Evolutionary conservation across 2,113 vertebrate species (phyloP).

Genomic region (Lagopus leucura): DNA sequence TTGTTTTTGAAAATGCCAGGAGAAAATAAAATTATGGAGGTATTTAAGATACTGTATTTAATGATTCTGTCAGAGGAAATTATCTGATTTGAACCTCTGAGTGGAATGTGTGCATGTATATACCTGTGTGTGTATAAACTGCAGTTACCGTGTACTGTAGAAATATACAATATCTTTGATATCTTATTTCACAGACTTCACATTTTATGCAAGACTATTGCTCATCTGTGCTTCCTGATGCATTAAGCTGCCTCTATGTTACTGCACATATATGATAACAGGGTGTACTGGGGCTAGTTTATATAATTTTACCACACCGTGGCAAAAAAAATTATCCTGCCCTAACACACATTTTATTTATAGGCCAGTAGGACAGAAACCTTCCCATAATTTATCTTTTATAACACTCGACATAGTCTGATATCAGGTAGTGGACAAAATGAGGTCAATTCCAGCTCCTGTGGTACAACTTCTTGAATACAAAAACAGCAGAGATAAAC

Average conservation of each 20-base stretch:
- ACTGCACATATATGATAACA: slow-evolving; percentile 12
- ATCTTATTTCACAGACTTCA: neutral
- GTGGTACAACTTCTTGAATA: neutral
- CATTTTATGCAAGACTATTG: neutral
- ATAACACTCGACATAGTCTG: neutral
- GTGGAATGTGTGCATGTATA: neutral
- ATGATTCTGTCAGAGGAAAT: neutral
- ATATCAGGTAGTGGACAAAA: neutral
- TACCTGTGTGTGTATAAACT: neutral
- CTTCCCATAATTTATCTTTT: slow-evolving; percentile 35
- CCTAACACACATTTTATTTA: slow-evolving; percentile 49
- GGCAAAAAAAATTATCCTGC: slow-evolving; percentile 29
- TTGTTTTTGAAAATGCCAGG: neutral
- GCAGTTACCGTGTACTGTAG: neutral
- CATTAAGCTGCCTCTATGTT: neutral
- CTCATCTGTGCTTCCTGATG: neutral
- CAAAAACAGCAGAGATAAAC: neutral
- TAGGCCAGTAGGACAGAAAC: neutral
- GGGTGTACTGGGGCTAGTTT: neutral
- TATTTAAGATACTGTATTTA: neutral
- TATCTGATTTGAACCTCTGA: neutral
- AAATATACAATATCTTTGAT: neutral
- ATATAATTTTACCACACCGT: neutral
- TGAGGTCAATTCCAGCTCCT: neutral
- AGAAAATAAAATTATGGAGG: neutral